Conservation (phyloP, 2,888 invertebrate genomes). For the Sinotaia quadrata region DNA sequence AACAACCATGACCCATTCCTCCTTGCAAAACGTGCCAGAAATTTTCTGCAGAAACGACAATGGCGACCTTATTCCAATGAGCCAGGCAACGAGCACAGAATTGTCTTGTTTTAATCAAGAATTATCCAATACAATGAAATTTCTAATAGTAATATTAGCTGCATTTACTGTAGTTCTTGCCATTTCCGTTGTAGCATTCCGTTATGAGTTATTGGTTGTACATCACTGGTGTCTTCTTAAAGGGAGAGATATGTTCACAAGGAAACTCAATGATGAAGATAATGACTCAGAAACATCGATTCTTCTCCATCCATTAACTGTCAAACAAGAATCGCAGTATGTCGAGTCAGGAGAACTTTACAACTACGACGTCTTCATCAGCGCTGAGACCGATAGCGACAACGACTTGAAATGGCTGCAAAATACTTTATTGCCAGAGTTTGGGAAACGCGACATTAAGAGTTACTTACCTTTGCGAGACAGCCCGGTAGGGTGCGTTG, state of each 20-base stretch:
- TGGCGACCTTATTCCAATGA: not conserved
- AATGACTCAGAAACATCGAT: too few species aligned
- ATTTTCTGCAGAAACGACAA: not conserved
- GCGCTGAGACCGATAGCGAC: not conserved
- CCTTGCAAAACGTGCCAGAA: too few species aligned
- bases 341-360: too few species aligned
- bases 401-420: constrained; percentile 9
- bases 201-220: constrained; percentile 5
- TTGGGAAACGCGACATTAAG: not conserved
- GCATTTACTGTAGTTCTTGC: not conserved
- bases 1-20: not conserved
- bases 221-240: too few species aligned
- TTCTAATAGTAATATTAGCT: not conserved
- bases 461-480: constrained; percentile 4
- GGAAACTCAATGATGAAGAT: too few species aligned
- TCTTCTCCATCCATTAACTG: too few species aligned
- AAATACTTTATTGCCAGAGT: not conserved
- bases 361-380: constrained; percentile 15
- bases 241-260: too few species aligned
- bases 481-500: constrained; percentile 6
- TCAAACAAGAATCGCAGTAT: too few species aligned
- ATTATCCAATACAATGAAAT: not conserved
- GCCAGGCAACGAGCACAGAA: not conserved
- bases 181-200: not conserved
- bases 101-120: not conserved